Conservation (phyloP, 2,888 invertebrate genomes). For the Neoscelio sp. region DNA sequence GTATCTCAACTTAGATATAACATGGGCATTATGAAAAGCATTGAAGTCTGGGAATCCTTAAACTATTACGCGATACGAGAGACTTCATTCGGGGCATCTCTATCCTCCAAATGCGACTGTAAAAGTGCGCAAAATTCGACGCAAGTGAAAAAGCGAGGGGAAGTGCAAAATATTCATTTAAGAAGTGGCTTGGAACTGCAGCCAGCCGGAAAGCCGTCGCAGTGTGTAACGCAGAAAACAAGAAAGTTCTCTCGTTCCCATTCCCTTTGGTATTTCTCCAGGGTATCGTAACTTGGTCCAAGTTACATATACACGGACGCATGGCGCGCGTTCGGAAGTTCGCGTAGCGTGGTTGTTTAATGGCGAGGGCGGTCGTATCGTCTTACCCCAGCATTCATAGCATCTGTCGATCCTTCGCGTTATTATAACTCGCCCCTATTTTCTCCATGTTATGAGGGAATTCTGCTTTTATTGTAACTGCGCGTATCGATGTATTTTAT, state of each 20-base stretch:
- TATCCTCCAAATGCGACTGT: no score
- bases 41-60: no score
- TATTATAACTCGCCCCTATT: slow-evolving; percentile 16
- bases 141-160: background rate
- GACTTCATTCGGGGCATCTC: no score
- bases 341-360: slow-evolving; percentile 17
- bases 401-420: slow-evolving; percentile 26
- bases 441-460: background rate
- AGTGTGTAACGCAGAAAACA: slow-evolving; percentile 1
- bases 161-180: slow-evolving; percentile 3
- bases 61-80: no score
- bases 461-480: slow-evolving; percentile 2
- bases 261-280: slow-evolving; percentile 28
- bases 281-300: slow-evolving; percentile 30
- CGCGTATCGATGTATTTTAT: no score
- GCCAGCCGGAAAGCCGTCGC: background rate
- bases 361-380: slow-evolving; percentile 40
- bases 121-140: background rate
- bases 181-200: background rate
- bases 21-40: no score
- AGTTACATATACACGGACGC: slow-evolving; percentile 7
- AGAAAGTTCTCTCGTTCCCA: background rate
- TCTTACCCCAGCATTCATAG: slow-evolving; percentile 27
- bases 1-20: no score
- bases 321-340: slow-evolving; percentile 42